A percentile compares a stretch with the other conserved stretches of the same genome.
Evolutionary conservation across 2,113 vertebrate species (phyloP).

Genomic region (Carettochelys insculpta): DNA sequence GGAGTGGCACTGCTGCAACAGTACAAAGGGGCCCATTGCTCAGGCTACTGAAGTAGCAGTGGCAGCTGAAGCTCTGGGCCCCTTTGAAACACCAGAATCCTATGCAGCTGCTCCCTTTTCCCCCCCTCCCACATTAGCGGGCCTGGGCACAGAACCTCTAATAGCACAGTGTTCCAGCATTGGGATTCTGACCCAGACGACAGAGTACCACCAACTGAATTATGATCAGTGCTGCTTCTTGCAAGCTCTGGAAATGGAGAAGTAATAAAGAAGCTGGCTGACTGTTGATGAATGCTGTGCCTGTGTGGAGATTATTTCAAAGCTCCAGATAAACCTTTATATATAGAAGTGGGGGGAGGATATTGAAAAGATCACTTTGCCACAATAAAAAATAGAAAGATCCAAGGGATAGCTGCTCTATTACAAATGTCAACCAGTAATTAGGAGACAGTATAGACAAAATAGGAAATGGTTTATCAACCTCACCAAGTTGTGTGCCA

Average conservation of each 20-base stretch:
- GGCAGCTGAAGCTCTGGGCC: no score
- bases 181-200: not conserved
- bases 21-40: no score
- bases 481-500: not conserved
- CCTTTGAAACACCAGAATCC: no score
- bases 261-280: conserved; percentile 21
- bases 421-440: conserved; percentile 33
- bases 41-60: no score
- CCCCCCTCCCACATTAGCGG: no score
- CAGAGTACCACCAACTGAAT: conserved; percentile 8
- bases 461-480: conserved; percentile 22
- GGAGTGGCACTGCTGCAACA: no score
- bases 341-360: not conserved
- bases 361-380: conserved; percentile 31
- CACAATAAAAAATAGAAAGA: conserved; percentile 32
- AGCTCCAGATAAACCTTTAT: conserved; percentile 45
- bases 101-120: no score
- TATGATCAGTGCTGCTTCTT: conserved; percentile 26
- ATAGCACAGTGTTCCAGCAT: not conserved
- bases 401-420: not conserved
- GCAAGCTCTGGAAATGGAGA: conserved; percentile 22
- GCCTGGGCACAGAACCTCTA: not conserved
- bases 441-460: conserved; percentile 15
- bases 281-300: conserved; percentile 41
- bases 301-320: not conserved